Base-by-base conservation (phyloP, 1,140 invertebrate genomes). In the Drosophila melanogaster region DNA sequence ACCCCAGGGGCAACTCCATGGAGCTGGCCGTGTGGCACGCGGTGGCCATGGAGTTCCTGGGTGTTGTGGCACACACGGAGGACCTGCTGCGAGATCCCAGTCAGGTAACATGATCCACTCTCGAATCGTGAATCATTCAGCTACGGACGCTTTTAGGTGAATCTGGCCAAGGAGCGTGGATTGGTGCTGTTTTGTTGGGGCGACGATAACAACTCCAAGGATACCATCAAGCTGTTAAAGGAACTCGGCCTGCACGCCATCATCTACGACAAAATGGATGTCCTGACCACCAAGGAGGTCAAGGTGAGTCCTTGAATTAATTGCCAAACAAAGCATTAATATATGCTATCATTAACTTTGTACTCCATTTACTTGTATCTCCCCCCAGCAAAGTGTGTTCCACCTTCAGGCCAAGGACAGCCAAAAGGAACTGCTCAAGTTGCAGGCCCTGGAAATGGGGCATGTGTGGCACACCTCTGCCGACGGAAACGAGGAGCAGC, bases 101-200 rank as follows among this genome's bases (percentile, higher is more conserved):
- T 11, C 95, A 97, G 92, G 94, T 94, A 90, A 81, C 57, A 60
- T 80, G 79, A 86, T 67, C 65, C 56, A 30, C 62, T 44, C 22
- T 41, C 37, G 35, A 54, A 10, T 54, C 50, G 41, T 57, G 67
- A 50, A 53, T 47, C 60, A 72, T 70, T 76, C 53, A 80, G 53
- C 53, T 53, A 67, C 60, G 69, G 72, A 65, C 65, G 66, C 81
- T 84, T 81, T 59, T 79, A 94, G 94, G 95, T 98, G 1, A 95
- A 96, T 78, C 89, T 96, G 49, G 96, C 96, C 0, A 95, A 95
- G 73, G 94, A 96, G 73, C 94, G 95, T 30, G 96, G 96, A 14
- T 93, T 99, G 17, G 95, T 98, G 2, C 95, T 98, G 43, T 99
- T 99, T 91, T 98, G 97, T 90, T 99, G 98, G 98, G 98, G 98